phyloP scores from a whole-genome alignment of 2,888 invertebrate species.

The Chydorus sphaericus region DNA sequence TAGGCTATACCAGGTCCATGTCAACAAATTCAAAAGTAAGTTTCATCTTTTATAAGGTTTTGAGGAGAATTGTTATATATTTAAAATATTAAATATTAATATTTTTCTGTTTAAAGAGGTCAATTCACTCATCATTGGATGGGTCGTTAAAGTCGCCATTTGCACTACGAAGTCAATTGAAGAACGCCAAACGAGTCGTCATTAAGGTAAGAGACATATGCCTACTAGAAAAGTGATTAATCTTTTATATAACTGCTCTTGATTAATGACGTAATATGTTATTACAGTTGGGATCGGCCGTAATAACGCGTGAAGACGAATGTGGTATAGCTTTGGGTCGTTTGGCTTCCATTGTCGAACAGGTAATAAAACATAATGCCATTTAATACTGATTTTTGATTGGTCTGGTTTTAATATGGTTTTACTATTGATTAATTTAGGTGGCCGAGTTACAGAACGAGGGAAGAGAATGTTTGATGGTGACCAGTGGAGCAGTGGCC shows the following conservation, averaged over 20 bases:
- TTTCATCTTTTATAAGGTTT: too few relatives aligned
- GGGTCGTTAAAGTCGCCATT: conserved; percentile 18
- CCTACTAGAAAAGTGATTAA: too few relatives aligned
- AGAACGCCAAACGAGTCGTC: conserved; percentile 76
- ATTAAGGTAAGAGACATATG: conserved; percentile 64
- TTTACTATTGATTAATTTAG: too few relatives aligned
- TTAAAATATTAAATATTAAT: too few relatives aligned
- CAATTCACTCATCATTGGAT: neutral
- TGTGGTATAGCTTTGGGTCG: conserved; percentile 90
- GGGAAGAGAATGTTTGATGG: conserved; percentile 95
- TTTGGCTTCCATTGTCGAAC: conserved; percentile 94
- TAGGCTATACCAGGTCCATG: too few relatives aligned
- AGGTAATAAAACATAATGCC: conserved; percentile 47
- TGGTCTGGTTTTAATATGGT: too few relatives aligned
- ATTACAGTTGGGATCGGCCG: conserved; percentile 81
- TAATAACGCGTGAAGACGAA: conserved; percentile 93
- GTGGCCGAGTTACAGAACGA: conserved; percentile 94
- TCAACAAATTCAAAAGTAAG: too few relatives aligned
- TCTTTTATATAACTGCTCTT: neutral
- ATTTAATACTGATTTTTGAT: conserved; percentile 1
- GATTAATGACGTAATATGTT: too few relatives aligned
- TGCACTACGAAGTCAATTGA: conserved; percentile 67
- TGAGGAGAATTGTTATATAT: too few relatives aligned
- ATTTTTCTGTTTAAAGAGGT: too few relatives aligned
- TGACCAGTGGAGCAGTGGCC: conserved; percentile 96